These are phyloP conservation scores for Halcyon smyrnensis DNA, from an alignment of 2,797 vertebrate genomes.

Conservation along the genomic window DNA sequence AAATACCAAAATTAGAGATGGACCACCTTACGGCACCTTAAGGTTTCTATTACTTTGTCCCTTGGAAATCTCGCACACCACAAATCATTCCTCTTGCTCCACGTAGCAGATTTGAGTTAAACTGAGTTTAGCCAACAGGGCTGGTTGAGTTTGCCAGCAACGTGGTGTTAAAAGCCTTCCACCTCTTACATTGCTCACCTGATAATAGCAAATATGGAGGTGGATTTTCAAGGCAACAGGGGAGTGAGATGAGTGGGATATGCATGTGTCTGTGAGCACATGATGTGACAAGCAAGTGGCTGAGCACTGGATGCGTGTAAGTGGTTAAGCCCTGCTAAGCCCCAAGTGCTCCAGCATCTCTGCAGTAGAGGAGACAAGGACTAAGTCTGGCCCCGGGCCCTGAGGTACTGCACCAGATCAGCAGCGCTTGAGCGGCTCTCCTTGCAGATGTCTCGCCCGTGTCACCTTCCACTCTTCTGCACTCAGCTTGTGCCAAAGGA, in stretches of 20 bases:
- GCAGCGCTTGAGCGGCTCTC: neutral
- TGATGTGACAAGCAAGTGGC: neutral
- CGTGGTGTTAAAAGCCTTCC: neutral
- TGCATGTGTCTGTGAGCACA: fast-evolving
- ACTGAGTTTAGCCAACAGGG: neutral
- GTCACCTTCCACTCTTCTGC: neutral
- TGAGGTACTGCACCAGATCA: neutral
- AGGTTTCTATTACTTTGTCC: neutral
- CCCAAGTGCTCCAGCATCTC: neutral
- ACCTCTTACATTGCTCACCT: neutral
- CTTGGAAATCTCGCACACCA: neutral
- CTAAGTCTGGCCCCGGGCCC: neutral
- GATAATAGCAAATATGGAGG: neutral
- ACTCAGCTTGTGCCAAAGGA: neutral
- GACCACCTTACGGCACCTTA: neutral
- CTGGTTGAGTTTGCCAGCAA: neutral
- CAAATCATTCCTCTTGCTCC: neutral
- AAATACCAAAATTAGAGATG: neutral
- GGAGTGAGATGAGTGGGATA: neutral
- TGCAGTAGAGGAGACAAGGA: neutral
- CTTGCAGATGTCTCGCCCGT: neutral
- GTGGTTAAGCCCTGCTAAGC: neutral
- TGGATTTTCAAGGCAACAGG: neutral
- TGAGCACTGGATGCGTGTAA: neutral
- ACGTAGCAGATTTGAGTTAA: fast-evolving